Evolutionary conservation across 2,797 vertebrate species (phyloP).

Genomic region (Strix occidentalis): DNA sequence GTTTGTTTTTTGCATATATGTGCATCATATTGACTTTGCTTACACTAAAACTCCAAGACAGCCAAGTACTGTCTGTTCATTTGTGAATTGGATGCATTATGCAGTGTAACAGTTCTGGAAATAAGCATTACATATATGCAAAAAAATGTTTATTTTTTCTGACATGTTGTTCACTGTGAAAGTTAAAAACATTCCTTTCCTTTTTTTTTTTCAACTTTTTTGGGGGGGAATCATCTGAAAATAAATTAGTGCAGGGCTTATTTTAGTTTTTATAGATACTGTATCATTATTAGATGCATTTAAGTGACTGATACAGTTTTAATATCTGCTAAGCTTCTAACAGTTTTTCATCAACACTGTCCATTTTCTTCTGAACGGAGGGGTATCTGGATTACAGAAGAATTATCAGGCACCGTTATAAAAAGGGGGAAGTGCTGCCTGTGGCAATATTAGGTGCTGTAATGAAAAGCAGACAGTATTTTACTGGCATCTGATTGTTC

Average conservation of each 20-base stretch:
- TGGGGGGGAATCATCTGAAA: not conserved
- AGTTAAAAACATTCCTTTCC: not conserved
- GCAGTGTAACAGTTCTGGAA: not conserved
- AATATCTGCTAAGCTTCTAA: not conserved
- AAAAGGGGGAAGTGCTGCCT: not conserved
- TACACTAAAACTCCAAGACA: not conserved
- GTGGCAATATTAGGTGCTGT: not conserved
- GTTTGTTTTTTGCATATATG: not conserved
- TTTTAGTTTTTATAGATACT: not conserved
- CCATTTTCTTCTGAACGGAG: not conserved
- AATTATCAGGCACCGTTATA: not conserved
- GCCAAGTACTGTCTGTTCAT: not conserved
- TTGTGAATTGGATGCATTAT: not conserved
- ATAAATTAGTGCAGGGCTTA: not conserved
- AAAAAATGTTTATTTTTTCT: not conserved
- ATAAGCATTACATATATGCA: not conserved
- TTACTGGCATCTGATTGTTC: not conserved
- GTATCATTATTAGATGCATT: not conserved
- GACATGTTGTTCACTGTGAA: not conserved
- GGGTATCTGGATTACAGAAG: not conserved
- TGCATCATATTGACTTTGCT: not conserved
- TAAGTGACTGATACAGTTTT: not conserved
- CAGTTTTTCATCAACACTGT: not conserved
- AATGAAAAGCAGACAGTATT: not conserved
- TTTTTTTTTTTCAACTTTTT: not conserved